Conservation (phyloP, 2,113 vertebrate genomes). For the Meleagris gallopavo region DNA sequence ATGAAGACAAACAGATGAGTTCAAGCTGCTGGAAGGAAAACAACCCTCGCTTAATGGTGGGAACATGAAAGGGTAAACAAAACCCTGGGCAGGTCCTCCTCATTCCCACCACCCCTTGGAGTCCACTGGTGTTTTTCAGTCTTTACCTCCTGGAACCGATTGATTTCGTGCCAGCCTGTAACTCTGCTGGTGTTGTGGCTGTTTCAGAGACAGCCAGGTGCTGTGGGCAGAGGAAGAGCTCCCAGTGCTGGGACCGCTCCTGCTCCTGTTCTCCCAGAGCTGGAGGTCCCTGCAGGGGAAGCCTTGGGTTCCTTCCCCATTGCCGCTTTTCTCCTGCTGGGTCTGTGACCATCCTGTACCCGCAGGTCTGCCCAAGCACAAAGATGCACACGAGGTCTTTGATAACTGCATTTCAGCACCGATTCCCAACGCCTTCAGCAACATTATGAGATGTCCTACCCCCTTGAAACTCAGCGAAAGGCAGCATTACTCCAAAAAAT, state of each 20-base stretch:
- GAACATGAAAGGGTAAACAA: constrained; percentile 78
- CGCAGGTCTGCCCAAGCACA: fast-evolving
- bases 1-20: constrained; percentile 74
- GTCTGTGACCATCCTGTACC: fast-evolving
- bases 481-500: neutral
- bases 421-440: neutral
- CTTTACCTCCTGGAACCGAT: constrained; percentile 81
- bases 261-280: neutral
- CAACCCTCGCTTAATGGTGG: constrained; percentile 71
- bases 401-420: neutral
- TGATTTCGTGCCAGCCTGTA: constrained; percentile 77
- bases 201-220: constrained; percentile 81
- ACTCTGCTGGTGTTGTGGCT: constrained; percentile 78
- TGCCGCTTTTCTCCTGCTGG: neutral
- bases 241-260: neutral
- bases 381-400: neutral
- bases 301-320: neutral
- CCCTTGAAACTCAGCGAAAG: neutral
- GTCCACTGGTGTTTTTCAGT: constrained; percentile 66
- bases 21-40: constrained; percentile 73
- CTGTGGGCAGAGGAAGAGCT: neutral
- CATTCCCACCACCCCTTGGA: constrained; percentile 70
- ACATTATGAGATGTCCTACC: neutral
- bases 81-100: constrained; percentile 53
- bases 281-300: fast-evolving